Conservation (phyloP, 2,797 vertebrate genomes). For the Oceanodroma leucorhoa region DNA sequence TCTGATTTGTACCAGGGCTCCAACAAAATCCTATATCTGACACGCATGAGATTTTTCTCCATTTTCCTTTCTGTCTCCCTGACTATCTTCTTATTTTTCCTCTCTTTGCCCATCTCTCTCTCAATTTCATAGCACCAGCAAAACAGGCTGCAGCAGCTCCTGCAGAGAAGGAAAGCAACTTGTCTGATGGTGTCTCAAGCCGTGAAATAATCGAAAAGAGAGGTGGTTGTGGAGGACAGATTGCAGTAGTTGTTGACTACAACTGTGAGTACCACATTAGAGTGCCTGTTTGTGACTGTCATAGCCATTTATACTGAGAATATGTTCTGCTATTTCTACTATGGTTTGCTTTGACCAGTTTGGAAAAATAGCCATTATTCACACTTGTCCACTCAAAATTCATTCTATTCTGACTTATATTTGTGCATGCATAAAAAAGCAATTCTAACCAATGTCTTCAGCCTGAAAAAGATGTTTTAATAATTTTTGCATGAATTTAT, state of each 20-base stretch:
- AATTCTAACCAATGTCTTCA: background rate
- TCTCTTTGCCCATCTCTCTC: background rate
- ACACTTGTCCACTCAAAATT: background rate
- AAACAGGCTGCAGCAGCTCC: constrained; percentile 23
- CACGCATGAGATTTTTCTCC: background rate
- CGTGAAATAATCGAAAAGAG: constrained; percentile 16
- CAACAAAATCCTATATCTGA: background rate
- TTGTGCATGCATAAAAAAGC: background rate
- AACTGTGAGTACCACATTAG: background rate
- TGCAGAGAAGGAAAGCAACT: constrained; percentile 13
- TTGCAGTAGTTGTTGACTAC: constrained; percentile 18
- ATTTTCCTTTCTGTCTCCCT: background rate
- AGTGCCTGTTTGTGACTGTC: background rate
- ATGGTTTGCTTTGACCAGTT: background rate
- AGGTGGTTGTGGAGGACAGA: background rate
- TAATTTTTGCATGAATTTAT: background rate
- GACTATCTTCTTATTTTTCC: background rate
- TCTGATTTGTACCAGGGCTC: background rate
- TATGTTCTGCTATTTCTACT: background rate
- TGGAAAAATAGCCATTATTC: background rate
- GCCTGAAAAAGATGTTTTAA: background rate
- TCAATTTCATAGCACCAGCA: constrained; percentile 17
- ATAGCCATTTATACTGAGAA: background rate
- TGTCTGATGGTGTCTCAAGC: constrained; percentile 10
- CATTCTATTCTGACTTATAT: background rate